Evolutionary conservation across 2,113 vertebrate genomes (phyloP).

Genomic region (Dissostichus mawsoni): DNA sequence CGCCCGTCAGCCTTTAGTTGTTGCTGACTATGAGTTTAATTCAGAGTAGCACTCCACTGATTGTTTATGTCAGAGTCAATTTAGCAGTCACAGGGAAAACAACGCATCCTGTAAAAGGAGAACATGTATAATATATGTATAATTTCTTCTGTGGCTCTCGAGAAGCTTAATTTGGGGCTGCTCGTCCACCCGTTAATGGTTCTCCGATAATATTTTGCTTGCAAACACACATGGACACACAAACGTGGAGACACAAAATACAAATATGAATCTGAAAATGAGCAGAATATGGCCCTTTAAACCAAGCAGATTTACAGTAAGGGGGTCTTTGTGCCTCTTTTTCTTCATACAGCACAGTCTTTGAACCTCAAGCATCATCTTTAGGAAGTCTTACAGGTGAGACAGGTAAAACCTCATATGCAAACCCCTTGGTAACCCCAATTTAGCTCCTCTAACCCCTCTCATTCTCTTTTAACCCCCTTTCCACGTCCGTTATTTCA

Average conservation of each 20-base stretch:
- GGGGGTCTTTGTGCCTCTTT: background rate
- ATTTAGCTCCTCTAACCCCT: slow-evolving; percentile 30
- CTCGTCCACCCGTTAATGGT: background rate
- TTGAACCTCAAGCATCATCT: slow-evolving; percentile 38
- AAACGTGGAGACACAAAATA: too few relatives aligned
- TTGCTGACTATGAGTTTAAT: slow-evolving; percentile 33
- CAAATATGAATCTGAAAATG: too few relatives aligned
- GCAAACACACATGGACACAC: background rate
- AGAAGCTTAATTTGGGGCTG: background rate
- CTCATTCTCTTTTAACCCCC: slow-evolving; percentile 2
- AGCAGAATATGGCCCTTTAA: too few relatives aligned
- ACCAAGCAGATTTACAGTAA: slow-evolving; percentile 13
- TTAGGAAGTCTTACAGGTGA: slow-evolving; percentile 42
- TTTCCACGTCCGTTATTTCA: slow-evolving; percentile 24
- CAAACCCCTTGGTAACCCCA: slow-evolving; percentile 15
- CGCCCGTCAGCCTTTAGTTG: slow-evolving; percentile 23
- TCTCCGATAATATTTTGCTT: slow-evolving; percentile 14
- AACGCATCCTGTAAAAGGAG: background rate
- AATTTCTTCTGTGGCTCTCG: background rate
- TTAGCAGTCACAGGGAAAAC: background rate
- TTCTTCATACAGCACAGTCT: slow-evolving; percentile 21
- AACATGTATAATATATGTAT: background rate
- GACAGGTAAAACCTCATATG: slow-evolving; percentile 40
- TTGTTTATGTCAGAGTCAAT: slow-evolving; percentile 32
- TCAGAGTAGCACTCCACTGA: background rate